phyloP scores from a whole-genome alignment of 1,140 invertebrate genomes.

The Drosophila nigrodunni region DNA sequence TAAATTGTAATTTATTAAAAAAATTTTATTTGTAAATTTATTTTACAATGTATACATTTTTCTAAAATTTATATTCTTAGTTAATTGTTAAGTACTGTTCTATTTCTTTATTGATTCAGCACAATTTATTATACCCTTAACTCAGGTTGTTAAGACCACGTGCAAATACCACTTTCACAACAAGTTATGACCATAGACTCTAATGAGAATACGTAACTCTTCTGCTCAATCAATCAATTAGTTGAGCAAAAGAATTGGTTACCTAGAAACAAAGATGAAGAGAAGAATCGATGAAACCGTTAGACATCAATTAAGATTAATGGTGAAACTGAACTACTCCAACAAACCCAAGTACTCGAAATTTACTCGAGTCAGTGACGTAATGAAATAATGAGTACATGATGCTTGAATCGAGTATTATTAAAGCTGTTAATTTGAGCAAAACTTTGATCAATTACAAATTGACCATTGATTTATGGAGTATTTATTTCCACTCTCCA shows the following conservation, averaged over 20 bases:
- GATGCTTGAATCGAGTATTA: background rate
- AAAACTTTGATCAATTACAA: constrained; percentile 2
- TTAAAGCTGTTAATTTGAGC: constrained; percentile 3
- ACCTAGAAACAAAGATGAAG: constrained; percentile 15
- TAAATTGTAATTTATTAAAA: too few relatives aligned
- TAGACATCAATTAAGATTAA: constrained; percentile 40
- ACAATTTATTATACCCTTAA: too few relatives aligned
- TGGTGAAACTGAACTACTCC: constrained; percentile 7
- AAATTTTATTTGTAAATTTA: too few relatives aligned
- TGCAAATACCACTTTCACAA: background rate
- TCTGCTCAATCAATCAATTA: constrained; percentile 39
- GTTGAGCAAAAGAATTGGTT: constrained; percentile 5
- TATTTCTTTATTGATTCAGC: too few relatives aligned
- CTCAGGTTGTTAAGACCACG: background rate
- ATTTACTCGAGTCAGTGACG: constrained; percentile 1
- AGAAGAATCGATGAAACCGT: background rate
- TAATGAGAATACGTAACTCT: constrained; percentile 4
- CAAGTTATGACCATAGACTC: background rate
- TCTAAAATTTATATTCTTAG: too few relatives aligned
- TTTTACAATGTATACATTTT: too few relatives aligned
- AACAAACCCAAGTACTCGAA: background rate
- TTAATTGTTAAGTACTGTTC: too few relatives aligned
- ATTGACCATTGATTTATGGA: constrained; percentile 18
- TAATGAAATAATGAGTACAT: constrained; percentile 31
- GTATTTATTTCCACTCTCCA: background rate